Conservation (phyloP, 2,888 invertebrate genomes). For the Leptinotarsa tumamoca region DNA sequence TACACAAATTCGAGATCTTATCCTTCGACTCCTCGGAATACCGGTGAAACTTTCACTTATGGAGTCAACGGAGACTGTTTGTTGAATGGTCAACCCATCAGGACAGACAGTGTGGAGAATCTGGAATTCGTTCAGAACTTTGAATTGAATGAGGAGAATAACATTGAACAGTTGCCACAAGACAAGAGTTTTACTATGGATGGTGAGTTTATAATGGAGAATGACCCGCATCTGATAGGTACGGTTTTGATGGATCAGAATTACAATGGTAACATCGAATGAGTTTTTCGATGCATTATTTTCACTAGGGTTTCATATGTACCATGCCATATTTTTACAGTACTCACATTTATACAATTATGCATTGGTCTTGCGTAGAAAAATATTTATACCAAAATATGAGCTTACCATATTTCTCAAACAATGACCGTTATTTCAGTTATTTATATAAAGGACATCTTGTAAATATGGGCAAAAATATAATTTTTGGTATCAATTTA, state of each 20-base stretch:
- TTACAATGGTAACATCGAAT: conserved; percentile 54
- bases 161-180: conserved; percentile 37
- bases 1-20: conserved; percentile 75
- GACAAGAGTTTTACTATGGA: conserved; percentile 48
- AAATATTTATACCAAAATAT: no score
- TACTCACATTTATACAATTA: background rate
- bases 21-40: conserved; percentile 78
- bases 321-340: conserved; percentile 41
- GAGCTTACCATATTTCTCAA: no score
- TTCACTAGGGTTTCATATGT: conserved; percentile 32
- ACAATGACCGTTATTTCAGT: no score
- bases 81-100: conserved; percentile 65
- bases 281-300: conserved; percentile 17
- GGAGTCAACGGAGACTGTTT: conserved; percentile 63
- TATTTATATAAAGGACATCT: no score
- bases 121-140: conserved; percentile 43
- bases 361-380: no score
- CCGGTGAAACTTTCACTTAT: conserved; percentile 61
- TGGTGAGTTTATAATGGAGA: conserved; percentile 51
- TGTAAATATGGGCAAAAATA: no score
- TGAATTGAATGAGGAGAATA: conserved; percentile 50
- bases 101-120: conserved; percentile 45
- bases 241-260: conserved; percentile 55
- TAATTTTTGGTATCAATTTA: no score
- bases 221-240: conserved; percentile 51